Conservation (phyloP, 2,113 vertebrate species). For the Rhabdomys dilectus region DNA sequence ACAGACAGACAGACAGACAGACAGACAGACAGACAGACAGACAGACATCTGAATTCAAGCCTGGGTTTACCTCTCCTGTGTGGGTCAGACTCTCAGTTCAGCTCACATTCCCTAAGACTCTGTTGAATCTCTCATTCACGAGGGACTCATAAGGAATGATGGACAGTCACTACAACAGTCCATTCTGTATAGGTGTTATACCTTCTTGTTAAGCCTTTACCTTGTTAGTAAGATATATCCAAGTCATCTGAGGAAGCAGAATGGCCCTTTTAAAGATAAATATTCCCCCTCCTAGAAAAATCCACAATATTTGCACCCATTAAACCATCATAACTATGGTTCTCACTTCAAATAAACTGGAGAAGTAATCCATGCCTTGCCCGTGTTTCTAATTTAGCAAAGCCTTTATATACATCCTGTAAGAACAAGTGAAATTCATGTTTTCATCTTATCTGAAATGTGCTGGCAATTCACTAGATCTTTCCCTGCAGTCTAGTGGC, state of each 20-base stretch:
- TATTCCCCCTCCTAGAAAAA: slow-evolving; percentile 2
- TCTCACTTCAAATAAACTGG: slow-evolving; percentile 65
- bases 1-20: too few species aligned
- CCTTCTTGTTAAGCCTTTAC: background rate
- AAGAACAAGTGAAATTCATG: slow-evolving; percentile 63
- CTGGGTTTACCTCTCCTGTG: rapidly evolving
- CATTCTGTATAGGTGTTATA: background rate
- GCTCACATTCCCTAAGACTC: background rate
- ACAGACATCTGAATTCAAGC: background rate
- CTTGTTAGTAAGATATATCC: background rate
- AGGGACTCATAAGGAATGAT: rapidly evolving
- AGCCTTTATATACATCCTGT: slow-evolving; percentile 58
- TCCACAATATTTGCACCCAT: slow-evolving; percentile 37
- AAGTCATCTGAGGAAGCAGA: background rate
- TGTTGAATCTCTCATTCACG: rapidly evolving
- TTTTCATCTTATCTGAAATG: slow-evolving; percentile 72
- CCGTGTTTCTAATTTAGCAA: slow-evolving; percentile 60
- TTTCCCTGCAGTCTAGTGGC: slow-evolving; percentile 55
- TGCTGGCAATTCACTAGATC: slow-evolving; percentile 62
- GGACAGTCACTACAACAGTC: background rate
- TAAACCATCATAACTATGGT: slow-evolving; percentile 66
- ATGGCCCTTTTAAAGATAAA: slow-evolving; percentile 54
- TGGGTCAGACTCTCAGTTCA: background rate
- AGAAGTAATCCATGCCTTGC: slow-evolving; percentile 63
- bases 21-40: too few species aligned